Percentiles rank a stretch among this genome's conserved stretches.
Conservation (phyloP, 2,888 invertebrate species). For the Drosophila borborema region DNA sequence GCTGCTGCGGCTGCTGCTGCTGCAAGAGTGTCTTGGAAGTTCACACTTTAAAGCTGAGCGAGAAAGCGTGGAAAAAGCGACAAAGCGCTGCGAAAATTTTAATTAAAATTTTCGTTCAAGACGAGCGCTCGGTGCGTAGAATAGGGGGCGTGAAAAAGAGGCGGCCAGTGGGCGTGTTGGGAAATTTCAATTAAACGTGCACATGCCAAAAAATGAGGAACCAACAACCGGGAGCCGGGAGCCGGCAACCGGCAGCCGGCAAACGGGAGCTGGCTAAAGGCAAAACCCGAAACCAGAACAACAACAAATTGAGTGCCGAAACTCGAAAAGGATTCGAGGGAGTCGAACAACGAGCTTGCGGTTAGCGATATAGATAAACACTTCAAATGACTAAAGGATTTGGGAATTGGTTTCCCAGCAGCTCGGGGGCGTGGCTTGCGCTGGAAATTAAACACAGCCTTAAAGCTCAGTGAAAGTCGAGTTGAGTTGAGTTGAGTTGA, state of each 20-base stretch:
- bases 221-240: constrained; percentile 15
- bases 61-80: constrained; percentile 35
- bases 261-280: not conserved
- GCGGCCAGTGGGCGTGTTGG: constrained; percentile 63
- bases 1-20: too few species aligned
- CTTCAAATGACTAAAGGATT: constrained; percentile 73
- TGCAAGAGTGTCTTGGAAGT: constrained; percentile 65
- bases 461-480: constrained; percentile 41
- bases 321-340: constrained; percentile 28
- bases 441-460: constrained; percentile 67
- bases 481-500: constrained; percentile 4
- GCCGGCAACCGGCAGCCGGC: constrained; percentile 4
- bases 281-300: constrained; percentile 51
- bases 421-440: constrained; percentile 56
- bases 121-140: constrained; percentile 65
- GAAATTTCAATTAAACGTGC: constrained; percentile 78
- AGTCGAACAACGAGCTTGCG: constrained; percentile 44
- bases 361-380: constrained; percentile 78
- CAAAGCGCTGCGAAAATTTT: constrained; percentile 68
- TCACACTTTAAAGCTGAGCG: constrained; percentile 68
- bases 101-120: constrained; percentile 75
- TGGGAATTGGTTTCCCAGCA: constrained; percentile 59
- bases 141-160: constrained; percentile 24
- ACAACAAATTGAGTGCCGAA: constrained; percentile 60
- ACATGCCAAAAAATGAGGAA: constrained; percentile 65